Conservation (phyloP, 1,140 invertebrate species). For the Gryon sp. region DNA sequence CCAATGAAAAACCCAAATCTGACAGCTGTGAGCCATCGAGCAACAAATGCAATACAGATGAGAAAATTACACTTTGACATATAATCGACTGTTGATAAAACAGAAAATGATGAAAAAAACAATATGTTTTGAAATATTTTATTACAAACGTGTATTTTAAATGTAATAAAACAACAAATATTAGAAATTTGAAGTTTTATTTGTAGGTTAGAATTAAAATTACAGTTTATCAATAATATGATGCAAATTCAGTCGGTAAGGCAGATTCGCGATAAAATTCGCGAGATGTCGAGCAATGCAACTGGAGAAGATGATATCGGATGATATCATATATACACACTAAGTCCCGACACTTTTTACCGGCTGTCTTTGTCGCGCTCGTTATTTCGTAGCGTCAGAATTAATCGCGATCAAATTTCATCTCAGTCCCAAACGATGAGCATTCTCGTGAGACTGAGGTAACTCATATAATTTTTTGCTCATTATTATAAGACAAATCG, state of each 20-base stretch:
- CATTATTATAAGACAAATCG: conserved; percentile 6
- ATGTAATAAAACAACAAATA: too few relatives aligned
- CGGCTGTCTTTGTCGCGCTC: conserved; percentile 31
- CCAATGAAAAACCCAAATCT: not conserved
- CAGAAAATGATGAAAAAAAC: too few relatives aligned
- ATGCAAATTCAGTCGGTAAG: conserved; percentile 12
- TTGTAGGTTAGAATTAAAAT: too few relatives aligned
- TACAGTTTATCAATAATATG: too few relatives aligned
- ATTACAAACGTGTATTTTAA: too few relatives aligned
- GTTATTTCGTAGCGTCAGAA: conserved; percentile 42
- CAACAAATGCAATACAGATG: not conserved
- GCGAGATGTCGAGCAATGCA: conserved; percentile 6
- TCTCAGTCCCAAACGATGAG: conserved; percentile 43
- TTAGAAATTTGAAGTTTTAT: too few relatives aligned
- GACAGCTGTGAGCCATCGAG: not conserved
- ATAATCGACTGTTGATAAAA: too few relatives aligned
- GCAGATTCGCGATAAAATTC: not conserved
- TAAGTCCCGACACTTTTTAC: conserved; percentile 41
- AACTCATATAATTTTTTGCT: conserved; percentile 18
- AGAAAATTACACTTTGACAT: too few relatives aligned
- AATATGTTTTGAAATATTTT: too few relatives aligned
- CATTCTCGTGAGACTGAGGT: conserved; percentile 41
- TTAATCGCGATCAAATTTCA: conserved; percentile 28
- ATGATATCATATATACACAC: conserved; percentile 8
- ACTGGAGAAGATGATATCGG: conserved; percentile 24